phyloP scores from a whole-genome alignment of 1,140 invertebrate genomes.

The Drosophila sp. region DNA sequence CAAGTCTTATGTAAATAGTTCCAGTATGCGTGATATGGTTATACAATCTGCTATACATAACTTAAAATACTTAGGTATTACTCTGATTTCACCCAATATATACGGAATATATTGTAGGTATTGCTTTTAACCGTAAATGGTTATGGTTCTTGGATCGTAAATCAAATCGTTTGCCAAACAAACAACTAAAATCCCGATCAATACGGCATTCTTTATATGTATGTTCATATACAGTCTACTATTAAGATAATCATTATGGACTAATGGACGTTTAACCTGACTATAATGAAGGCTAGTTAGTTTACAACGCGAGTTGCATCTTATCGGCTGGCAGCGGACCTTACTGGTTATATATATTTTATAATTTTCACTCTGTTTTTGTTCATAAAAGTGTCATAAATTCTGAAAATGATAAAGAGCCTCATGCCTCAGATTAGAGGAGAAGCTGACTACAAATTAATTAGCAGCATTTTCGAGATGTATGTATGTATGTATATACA shows the following conservation, averaged over 20 bases:
- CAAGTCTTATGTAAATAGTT: slow-evolving; percentile 55
- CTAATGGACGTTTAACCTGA: slow-evolving; percentile 69
- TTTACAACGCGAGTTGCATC: slow-evolving; percentile 30
- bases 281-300: slow-evolving; percentile 55
- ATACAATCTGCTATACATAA: slow-evolving; percentile 36
- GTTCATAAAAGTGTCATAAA: slow-evolving; percentile 54
- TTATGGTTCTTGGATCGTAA: slow-evolving; percentile 42
- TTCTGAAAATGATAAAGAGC: slow-evolving; percentile 66
- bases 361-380: slow-evolving; percentile 42
- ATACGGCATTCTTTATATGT: slow-evolving; percentile 13
- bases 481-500: neutral
- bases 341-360: slow-evolving; percentile 45
- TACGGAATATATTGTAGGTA: slow-evolving; percentile 12
- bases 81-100: slow-evolving; percentile 13
- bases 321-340: slow-evolving; percentile 49
- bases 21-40: slow-evolving; percentile 47
- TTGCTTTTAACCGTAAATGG: neutral
- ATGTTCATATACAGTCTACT: slow-evolving; percentile 14
- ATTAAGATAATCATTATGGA: slow-evolving; percentile 40
- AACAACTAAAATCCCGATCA: slow-evolving; percentile 13
- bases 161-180: slow-evolving; percentile 59
- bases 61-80: neutral
- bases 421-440: slow-evolving; percentile 15
- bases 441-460: slow-evolving; percentile 18
- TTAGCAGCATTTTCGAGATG: slow-evolving; percentile 14